Conservation (phyloP, 2,113 vertebrate species). For the Cariama cristata region DNA sequence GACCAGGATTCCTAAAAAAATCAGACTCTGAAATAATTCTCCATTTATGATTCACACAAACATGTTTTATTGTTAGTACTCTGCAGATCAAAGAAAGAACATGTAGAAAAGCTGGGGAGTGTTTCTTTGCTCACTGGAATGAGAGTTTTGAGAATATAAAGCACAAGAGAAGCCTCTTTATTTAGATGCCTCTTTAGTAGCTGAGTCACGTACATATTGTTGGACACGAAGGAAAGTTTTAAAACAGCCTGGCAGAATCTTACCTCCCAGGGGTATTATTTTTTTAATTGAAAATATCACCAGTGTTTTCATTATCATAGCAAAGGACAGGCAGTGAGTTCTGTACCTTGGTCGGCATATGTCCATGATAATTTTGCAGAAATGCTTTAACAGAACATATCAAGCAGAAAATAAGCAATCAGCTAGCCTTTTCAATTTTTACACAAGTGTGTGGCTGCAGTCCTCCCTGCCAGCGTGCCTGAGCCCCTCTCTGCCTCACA, state of each 20-base stretch:
- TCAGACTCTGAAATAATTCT: background rate
- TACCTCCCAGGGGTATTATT: background rate
- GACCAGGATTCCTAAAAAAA: background rate
- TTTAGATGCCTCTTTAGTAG: conserved; percentile 68
- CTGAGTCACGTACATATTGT: conserved; percentile 60
- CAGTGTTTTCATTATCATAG: background rate
- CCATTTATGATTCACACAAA: conserved; percentile 16
- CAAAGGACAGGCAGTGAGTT: background rate
- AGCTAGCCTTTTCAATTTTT: background rate
- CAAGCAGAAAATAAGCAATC: background rate
- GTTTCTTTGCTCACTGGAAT: conserved; percentile 45
- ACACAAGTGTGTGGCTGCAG: background rate
- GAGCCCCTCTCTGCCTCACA: background rate
- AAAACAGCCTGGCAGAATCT: conserved; percentile 28
- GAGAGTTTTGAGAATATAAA: conserved; percentile 61
- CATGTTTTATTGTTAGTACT: conserved; percentile 24
- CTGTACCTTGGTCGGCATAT: background rate
- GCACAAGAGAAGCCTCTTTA: conserved; percentile 62
- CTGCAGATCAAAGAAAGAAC: conserved; percentile 51
- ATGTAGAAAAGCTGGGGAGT: conserved; percentile 45
- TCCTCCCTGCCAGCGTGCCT: background rate
- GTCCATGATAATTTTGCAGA: background rate
- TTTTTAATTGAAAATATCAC: background rate
- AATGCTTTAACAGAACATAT: background rate
- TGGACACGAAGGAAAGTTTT: conserved; percentile 55